Percentiles rank a stretch among this genome's conserved stretches.
phyloP scores from a whole-genome alignment of 2,113 vertebrate genomes.

The Rattus rattus region DNA sequence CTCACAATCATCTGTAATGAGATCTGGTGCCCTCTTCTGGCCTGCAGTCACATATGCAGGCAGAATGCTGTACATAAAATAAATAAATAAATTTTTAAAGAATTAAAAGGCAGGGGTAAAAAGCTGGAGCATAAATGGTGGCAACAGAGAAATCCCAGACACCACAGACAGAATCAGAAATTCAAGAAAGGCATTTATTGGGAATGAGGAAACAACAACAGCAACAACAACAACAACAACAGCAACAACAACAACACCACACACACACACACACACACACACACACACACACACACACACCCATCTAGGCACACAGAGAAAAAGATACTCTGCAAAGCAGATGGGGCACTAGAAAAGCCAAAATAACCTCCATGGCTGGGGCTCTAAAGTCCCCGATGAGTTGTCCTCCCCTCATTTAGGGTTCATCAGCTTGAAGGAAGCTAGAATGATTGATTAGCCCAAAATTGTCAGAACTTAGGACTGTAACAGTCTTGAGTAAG shows the following conservation, averaged over 20 bases:
- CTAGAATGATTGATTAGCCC: neutral
- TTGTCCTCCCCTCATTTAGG: neutral
- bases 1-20: no score
- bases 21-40: no score
- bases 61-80: no score
- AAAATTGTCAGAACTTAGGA: no score
- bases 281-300: no score
- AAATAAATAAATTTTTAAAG: neutral
- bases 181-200: neutral
- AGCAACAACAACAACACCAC: no score
- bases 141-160: neutral
- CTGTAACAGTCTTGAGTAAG: neutral
- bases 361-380: neutral
- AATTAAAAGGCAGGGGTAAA: neutral
- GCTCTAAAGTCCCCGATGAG: neutral
- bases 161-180: neutral
- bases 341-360: neutral
- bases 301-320: neutral
- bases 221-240: no score
- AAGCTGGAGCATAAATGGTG: neutral
- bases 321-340: neutral
- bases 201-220: no score
- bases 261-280: no score
- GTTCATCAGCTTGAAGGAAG: neutral
- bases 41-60: no score